These are phyloP conservation scores for Eristalis tenax DNA, from an alignment of 2,888 invertebrate genomes.

Conservation along the genomic window DNA sequence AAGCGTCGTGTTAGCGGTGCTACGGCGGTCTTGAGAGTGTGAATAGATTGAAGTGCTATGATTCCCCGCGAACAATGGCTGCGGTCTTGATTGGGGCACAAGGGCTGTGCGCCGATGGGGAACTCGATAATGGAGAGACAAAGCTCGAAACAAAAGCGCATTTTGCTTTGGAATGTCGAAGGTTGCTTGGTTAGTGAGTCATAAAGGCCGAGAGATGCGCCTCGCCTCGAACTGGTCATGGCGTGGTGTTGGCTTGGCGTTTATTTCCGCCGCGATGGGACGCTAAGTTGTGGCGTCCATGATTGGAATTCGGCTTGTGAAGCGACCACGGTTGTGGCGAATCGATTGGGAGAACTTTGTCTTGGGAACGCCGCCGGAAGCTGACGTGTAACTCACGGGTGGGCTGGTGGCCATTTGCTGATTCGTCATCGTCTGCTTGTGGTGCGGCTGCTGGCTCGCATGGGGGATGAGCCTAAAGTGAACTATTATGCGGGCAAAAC, in stretches of 20 bases:
- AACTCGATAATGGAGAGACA: neutral
- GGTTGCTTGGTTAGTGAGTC: neutral
- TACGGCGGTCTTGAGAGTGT: conserved; percentile 6
- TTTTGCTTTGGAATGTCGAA: neutral
- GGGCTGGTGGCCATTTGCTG: neutral
- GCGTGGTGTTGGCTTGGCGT: neutral
- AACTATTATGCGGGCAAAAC: neutral
- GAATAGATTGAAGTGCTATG: conserved; percentile 5
- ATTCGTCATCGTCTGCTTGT: neutral
- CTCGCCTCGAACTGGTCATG: neutral
- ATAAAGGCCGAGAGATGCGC: neutral
- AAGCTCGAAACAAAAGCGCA: neutral
- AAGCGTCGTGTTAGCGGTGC: neutral
- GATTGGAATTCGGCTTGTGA: neutral
- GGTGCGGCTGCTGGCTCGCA: neutral
- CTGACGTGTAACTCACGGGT: neutral
- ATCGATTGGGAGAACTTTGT: neutral
- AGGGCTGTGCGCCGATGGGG: neutral
- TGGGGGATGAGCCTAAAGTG: neutral
- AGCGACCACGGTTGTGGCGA: neutral
- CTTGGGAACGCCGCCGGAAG: neutral
- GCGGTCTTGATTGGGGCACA: neutral
- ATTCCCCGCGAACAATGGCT: neutral
- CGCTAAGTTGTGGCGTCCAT: neutral
- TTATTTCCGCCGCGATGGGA: no score